These are phyloP conservation scores for Anas platyrhynchos DNA, from an alignment of 2,113 vertebrate genomes.

Conservation along the genomic window DNA sequence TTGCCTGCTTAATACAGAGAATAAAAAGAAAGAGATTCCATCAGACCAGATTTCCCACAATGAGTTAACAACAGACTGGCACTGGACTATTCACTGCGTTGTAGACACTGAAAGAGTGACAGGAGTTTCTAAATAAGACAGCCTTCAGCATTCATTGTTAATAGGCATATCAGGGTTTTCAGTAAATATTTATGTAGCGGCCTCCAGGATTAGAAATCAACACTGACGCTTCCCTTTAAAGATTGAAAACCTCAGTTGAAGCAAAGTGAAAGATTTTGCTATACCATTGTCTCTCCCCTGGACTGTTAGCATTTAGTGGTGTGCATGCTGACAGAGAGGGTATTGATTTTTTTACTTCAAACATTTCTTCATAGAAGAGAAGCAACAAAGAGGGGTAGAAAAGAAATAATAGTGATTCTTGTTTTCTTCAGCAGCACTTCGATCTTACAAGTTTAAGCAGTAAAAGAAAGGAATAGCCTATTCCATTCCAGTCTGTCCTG, in stretches of 20 bases:
- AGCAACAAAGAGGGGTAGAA: slow-evolving; percentile 2
- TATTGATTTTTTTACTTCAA: slow-evolving; percentile 28
- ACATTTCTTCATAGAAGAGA: background rate
- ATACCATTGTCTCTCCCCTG: fast-evolving
- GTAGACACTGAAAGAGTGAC: background rate
- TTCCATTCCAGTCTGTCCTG: background rate
- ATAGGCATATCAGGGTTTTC: background rate
- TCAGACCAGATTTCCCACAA: background rate
- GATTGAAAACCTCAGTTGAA: background rate
- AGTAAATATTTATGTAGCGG: background rate
- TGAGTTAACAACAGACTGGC: background rate
- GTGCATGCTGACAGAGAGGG: background rate
- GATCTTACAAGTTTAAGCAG: background rate
- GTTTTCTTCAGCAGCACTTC: slow-evolving; percentile 12
- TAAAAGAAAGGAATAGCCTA: background rate
- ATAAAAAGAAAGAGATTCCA: background rate
- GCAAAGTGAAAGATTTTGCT: background rate
- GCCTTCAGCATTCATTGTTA: background rate
- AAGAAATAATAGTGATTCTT: slow-evolving; percentile 1
- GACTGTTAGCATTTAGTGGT: background rate
- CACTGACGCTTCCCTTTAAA: background rate
- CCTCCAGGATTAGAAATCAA: background rate
- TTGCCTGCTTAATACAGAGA: background rate
- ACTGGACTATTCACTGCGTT: background rate
- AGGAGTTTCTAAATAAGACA: background rate